Evolutionary conservation across 2,797 vertebrate species (phyloP).

Genomic region (Ibycter americanus): DNA sequence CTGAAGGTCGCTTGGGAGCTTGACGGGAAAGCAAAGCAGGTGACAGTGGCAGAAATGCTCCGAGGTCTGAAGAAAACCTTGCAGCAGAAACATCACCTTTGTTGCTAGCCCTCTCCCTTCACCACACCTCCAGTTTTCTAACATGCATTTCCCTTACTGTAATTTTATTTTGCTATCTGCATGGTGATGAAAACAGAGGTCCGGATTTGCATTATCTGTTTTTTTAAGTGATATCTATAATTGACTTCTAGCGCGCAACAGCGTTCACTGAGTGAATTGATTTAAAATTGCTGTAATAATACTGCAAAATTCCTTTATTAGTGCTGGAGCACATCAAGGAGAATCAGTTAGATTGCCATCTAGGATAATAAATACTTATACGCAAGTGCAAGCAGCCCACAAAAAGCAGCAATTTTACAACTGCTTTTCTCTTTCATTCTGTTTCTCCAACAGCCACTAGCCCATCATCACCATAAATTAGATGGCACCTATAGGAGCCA

Average conservation of each 20-base stretch:
- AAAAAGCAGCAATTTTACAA: constrained; percentile 38
- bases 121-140: background rate
- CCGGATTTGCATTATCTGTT: background rate
- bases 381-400: constrained; percentile 25
- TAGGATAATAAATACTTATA: constrained; percentile 54
- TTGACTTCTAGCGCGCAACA: constrained; percentile 11
- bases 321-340: constrained; percentile 31
- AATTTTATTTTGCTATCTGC: constrained; percentile 26
- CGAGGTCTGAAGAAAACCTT: background rate
- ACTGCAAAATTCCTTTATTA: constrained; percentile 60
- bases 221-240: constrained; percentile 46
- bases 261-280: background rate
- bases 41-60: background rate
- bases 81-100: background rate
- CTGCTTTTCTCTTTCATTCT: constrained; percentile 16
- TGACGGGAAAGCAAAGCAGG: background rate
- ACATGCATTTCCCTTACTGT: background rate
- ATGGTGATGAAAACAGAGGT: background rate
- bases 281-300: constrained; percentile 64
- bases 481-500: background rate
- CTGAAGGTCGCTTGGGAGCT: background rate
- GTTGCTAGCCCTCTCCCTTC: background rate
- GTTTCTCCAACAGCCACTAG: background rate
- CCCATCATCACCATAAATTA: constrained; percentile 23
- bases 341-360: constrained; percentile 52